Base-by-base conservation (phyloP, 2,113 vertebrate genomes). In the Ailurus styani region DNA sequence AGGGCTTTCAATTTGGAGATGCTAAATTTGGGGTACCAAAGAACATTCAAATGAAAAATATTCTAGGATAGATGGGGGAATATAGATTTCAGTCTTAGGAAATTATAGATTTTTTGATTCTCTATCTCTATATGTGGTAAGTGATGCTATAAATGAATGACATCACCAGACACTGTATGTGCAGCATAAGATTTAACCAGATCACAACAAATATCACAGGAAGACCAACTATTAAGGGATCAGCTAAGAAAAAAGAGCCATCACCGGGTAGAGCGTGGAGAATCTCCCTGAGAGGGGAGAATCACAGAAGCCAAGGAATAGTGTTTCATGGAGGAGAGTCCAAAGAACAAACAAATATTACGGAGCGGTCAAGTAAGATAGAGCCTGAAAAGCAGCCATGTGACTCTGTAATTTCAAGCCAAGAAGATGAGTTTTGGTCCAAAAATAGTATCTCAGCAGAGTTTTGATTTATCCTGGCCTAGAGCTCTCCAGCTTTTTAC, bases 401-500 rank as follows among this genome's bases (percentile, higher is more conserved):
- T 93, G 95, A 83, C 68, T 96, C 42, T 31, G 21, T 72, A 9
- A 92, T 75, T 88, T 87, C 70, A 73, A 90, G 93, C 83, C 97
- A 97, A 95, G 87, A 96, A 93, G 79, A 55, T 34, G 37, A 90
- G 52, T 47, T 55, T 83, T 50, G 4, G 29, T 94, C 84, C 96
- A 95, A 97, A 97, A 87, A 55, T 20, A 88, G 89, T 90, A 78
- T 89, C 95, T 95, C 84, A 82, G 60, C 52, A 90, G 89, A 93
- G 47, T 55, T 92, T 87, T 66, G 34, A 60, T 20, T 96, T 79
- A 54, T 54, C 50, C 66, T 54, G 85, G 45, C 79, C 55, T 52
- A 60, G 55, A 96, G 4, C 8, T 95, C 50, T 72, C n/a, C 23
- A 54, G 42, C 54, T 81, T 91, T 96, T 64, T 66, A 90, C 31